Conservation (phyloP, 2,113 vertebrate species). For the Sphaerodactylus townsendi region DNA sequence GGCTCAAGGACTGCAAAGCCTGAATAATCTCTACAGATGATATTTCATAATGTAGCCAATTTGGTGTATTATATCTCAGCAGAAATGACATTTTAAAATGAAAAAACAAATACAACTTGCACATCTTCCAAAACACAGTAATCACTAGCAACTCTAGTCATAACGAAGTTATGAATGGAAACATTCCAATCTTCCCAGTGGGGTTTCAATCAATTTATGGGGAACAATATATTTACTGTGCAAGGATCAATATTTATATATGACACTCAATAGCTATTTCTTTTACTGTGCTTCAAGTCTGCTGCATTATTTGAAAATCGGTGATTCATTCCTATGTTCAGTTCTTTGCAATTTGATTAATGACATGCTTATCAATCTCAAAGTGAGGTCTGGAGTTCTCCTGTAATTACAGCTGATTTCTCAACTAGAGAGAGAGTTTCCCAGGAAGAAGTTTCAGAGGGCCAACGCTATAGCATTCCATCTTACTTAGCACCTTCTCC, state of each 20-base stretch:
- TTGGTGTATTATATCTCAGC: neutral
- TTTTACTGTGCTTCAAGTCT: neutral
- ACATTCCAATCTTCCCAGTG: neutral
- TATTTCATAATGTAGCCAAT: neutral
- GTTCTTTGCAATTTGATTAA: neutral
- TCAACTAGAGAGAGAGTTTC: no score
- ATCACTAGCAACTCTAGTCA: neutral
- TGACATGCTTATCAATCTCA: no score
- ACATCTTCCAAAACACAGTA: neutral
- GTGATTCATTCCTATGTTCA: neutral
- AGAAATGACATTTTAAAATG: neutral
- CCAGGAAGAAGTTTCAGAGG: no score
- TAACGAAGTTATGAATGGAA: neutral
- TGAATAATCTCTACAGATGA: neutral
- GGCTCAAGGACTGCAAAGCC: neutral
- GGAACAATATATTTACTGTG: neutral
- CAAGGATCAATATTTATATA: neutral
- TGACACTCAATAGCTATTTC: neutral
- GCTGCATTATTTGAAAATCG: neutral
- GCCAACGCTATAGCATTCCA: no score
- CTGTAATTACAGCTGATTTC: no score
- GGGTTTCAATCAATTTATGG: neutral
- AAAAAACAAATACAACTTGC: neutral
- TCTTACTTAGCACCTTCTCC: no score
- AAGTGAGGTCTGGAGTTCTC: no score